Base-by-base conservation (phyloP, 2,113 vertebrate genomes). In the Poeciliopsis retropinna region DNA sequence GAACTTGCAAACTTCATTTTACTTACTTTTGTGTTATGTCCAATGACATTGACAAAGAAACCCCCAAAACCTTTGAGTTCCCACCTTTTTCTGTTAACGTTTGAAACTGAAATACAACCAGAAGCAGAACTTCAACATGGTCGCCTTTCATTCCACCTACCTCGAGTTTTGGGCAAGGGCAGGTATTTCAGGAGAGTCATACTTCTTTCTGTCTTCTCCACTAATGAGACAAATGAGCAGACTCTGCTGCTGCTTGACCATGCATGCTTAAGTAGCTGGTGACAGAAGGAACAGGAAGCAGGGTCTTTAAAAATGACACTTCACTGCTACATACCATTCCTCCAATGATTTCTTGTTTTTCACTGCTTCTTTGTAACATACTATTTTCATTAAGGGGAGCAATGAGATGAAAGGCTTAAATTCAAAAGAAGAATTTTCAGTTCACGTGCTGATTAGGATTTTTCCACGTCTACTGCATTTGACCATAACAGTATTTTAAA, bases 151-250 rank as follows among this genome's bases (percentile, higher is more conserved):
- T 79, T 82, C 67, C 67, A 72, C 87, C 87, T 87, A 88, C 90
- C 80, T 82, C 80, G 71, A 84, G 81, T 81, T 89, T 82, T 62
- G 85, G 89, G 85, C 85, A 94, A 94, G 92, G 94, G 88, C 91
- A 95, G 87, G 85, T 84, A 87, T 90, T 90, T 91, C 88, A 75
- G 85, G 83, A 62, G 69, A 87, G 79, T 85, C 85, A 88, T 90
- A 87, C 86, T 87, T 97, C 94, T 96, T 94, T 89, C 93, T 95
- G 93, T 95, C 93, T 91, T 81, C 83, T 86, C 76, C 88, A 84
- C 90, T 96, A 96, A 96, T 96, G 94, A 96, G 93, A 95, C 94
- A 94, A 93, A 93, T 77, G 92, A 95, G 95, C 91, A 87, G 91
- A 90, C 93, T 93, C 93, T 93, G 85, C 94, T 92, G 92, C 88